Evolutionary conservation across 2,888 invertebrate species (phyloP), one percentile per base, ranked within the genome.

Genomic region (Meta bourneti): DNA sequence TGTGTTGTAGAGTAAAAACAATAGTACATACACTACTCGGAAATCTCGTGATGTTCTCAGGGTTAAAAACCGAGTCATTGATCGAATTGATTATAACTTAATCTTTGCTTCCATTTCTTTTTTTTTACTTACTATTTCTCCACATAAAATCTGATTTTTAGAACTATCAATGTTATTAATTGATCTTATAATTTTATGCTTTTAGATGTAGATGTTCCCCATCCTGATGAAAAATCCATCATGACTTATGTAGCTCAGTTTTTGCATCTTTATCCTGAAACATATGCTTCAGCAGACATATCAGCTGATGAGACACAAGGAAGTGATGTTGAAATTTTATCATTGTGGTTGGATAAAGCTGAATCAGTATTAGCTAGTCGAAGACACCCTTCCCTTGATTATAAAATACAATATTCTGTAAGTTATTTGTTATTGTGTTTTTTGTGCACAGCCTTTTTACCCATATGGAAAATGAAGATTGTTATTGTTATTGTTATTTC

Each of bases 201-300:
- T 93, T 69, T 93, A 95, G 98, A 98, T 95, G 98, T 98, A 83
- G 98, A 99, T 95, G 98, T 98, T 51, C 97, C 97, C 52, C 98
- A 98, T 95, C 99, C 99, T 6, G 99, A 99, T 95, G 99, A 99
- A 95, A 97, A 98, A 95, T 98, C 98, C 93, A 98, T 99, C 94
- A 99, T 99, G 99, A 99, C 99, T 54, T 99, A 99, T 95, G 98
- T 99, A 93, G 98, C 99, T 72, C 99, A 99, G 96, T 99, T 99
- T 95, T 96, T 99, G 94, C 98, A 99, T 95, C 98, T 98, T 95
- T 95, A 95, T 93, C 95, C 95, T 16, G 94, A 94, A 86, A 91
- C 93, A 11, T 89, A 93, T 79, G 90, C 90, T 61, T 69, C 88
- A 7, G 87, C 88, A 54, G 92, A 93, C 69, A 61, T 90, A 78